Conservation (phyloP, 1,140 invertebrate species). For the Sinonovacula constricta region DNA sequence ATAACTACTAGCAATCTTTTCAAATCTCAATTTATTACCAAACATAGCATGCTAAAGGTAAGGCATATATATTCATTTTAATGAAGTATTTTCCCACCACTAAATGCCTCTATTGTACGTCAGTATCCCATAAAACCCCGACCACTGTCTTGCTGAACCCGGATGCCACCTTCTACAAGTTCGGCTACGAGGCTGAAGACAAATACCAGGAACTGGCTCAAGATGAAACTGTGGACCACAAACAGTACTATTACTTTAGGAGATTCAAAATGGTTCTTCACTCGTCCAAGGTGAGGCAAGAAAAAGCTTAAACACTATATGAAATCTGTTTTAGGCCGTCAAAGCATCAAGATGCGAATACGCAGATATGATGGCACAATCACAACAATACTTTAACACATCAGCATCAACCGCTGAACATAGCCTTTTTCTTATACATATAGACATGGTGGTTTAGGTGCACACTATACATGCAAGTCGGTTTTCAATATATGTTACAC, state of each 20-base stretch:
- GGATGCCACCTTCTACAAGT: conserved; percentile 36
- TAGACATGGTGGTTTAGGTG: too few relatives aligned
- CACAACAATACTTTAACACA: background rate
- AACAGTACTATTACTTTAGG: conserved; percentile 35
- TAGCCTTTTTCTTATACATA: too few relatives aligned
- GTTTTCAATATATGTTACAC: too few relatives aligned
- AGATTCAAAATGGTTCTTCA: conserved; percentile 49
- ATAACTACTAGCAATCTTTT: too few relatives aligned
- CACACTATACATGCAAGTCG: too few relatives aligned
- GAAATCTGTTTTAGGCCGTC: too few relatives aligned
- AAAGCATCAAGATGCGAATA: background rate
- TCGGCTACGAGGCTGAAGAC: conserved; percentile 51
- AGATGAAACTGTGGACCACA: background rate
- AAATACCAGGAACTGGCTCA: conserved; percentile 28
- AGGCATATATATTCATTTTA: too few relatives aligned
- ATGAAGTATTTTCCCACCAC: too few relatives aligned
- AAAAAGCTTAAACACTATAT: too few relatives aligned
- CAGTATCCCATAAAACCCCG: conserved; percentile 30
- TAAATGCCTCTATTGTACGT: background rate
- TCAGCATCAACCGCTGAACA: background rate
- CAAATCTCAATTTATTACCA: too few relatives aligned
- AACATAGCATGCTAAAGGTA: too few relatives aligned
- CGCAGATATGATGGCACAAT: background rate
- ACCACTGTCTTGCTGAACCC: conserved; percentile 35
- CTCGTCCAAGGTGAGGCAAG: too few relatives aligned